Conservation (phyloP, 1,140 invertebrate genomes). For the Leptopilina clavipes region DNA sequence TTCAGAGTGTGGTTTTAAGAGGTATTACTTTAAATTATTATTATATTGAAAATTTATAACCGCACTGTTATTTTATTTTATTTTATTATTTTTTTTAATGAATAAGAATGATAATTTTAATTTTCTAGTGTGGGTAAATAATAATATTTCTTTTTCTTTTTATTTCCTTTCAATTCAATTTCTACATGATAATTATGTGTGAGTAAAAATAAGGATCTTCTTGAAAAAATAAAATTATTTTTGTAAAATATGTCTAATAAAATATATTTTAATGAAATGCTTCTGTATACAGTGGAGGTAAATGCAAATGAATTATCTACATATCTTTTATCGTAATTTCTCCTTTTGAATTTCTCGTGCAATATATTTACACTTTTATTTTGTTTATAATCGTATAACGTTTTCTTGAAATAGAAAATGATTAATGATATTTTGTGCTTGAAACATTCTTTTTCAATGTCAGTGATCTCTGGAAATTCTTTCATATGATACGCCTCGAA, state of each 20-base stretch:
- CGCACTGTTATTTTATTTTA: too few species aligned
- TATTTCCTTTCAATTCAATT: neutral
- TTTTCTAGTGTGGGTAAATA: neutral
- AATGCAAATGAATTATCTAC: slow-evolving; percentile 12
- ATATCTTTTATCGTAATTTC: slow-evolving; percentile 4
- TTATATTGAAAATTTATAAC: too few species aligned
- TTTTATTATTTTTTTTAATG: too few species aligned
- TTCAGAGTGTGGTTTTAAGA: too few species aligned
- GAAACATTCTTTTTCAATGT: neutral
- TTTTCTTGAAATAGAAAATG: neutral
- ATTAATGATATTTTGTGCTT: neutral
- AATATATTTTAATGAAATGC: neutral
- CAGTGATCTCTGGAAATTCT: neutral
- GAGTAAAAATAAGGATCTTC: too few species aligned
- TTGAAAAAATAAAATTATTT: neutral
- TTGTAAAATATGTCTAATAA: too few species aligned
- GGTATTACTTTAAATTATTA: too few species aligned
- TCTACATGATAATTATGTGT: too few species aligned
- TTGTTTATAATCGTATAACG: neutral
- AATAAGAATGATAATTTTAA: too few species aligned
- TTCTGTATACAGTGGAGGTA: neutral
- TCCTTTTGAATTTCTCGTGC: slow-evolving; percentile 13
- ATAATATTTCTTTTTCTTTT: neutral
- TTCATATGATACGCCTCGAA: too few species aligned
- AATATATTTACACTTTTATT: neutral